Percentiles rank a stretch among this genome's conserved stretches.
phyloP scores from a whole-genome alignment of 2,113 vertebrate species.

The Corynorhinus townsendii region DNA sequence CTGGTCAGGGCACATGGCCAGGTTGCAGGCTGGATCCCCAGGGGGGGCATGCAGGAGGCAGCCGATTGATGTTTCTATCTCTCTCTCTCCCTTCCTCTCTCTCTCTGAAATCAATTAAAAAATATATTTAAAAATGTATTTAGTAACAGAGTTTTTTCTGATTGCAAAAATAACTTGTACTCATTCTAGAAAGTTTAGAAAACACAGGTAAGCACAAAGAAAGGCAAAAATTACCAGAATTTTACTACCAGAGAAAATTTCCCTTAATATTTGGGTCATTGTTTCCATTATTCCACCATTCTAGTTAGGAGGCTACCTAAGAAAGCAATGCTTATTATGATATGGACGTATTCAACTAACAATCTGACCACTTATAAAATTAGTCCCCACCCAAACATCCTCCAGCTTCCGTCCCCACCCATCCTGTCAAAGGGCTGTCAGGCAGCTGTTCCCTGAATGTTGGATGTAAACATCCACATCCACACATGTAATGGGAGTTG shows the following conservation, averaged over 20 bases:
- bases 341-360: not conserved
- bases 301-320: not conserved
- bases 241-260: not conserved
- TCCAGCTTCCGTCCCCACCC: not conserved
- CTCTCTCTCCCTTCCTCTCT: no score
- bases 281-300: not conserved
- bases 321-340: not conserved
- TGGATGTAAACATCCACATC: not conserved
- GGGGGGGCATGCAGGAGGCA: no score
- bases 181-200: constrained; percentile 35
- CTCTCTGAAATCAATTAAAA: no score
- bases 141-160: not conserved
- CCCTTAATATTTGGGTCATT: not conserved
- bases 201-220: not conserved
- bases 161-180: not conserved
- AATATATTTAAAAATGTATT: not conserved
- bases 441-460: not conserved
- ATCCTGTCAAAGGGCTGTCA: not conserved
- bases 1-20: no score
- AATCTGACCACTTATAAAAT: not conserved
- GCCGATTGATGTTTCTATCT: no score
- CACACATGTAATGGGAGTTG: not conserved
- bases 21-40: no score
- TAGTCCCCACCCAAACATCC: not conserved
- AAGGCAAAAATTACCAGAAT: not conserved